A percentile compares a stretch with the other conserved stretches of the same genome.
phyloP scores from a whole-genome alignment of 2,888 invertebrate species.

The Platyscelio sp. region DNA sequence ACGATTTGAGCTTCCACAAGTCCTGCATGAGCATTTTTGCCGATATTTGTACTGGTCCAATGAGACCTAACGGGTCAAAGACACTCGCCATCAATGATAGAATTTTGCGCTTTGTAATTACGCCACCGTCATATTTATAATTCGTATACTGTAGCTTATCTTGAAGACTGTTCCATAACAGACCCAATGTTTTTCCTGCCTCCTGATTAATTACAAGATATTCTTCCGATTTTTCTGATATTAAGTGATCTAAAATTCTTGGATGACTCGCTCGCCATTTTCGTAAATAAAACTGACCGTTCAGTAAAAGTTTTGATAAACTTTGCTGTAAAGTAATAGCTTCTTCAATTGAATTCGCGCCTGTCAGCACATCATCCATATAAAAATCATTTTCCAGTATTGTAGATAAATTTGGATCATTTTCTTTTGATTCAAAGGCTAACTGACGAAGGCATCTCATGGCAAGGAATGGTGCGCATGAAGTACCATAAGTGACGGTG shows the following conservation, averaged over 20 bases:
- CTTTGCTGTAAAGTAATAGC: slow-evolving; percentile 58
- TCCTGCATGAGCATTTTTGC: slow-evolving; percentile 61
- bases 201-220: slow-evolving; percentile 44
- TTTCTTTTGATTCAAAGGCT: too few relatives aligned
- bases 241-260: neutral
- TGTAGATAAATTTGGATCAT: too few relatives aligned
- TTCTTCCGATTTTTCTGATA: slow-evolving; percentile 15
- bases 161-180: slow-evolving; percentile 59
- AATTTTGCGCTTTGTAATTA: slow-evolving; percentile 37
- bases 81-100: slow-evolving; percentile 62
- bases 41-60: slow-evolving; percentile 53
- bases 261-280: slow-evolving; percentile 57
- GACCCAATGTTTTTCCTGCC: slow-evolving; percentile 56
- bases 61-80: slow-evolving; percentile 59
- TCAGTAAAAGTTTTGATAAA: slow-evolving; percentile 5
- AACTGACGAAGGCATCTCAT: too few relatives aligned
- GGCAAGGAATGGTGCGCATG: too few relatives aligned
- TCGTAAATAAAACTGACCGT: slow-evolving; percentile 43
- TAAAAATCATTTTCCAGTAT: too few relatives aligned
- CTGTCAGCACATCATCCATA: slow-evolving; percentile 58
- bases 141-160: slow-evolving; percentile 50
- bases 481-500: too few relatives aligned
- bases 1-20: slow-evolving; percentile 23
- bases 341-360: slow-evolving; percentile 21
- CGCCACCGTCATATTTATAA: neutral